phyloP scores from a whole-genome alignment of 2,888 invertebrate genomes.

The Ochropacha duplaris region DNA sequence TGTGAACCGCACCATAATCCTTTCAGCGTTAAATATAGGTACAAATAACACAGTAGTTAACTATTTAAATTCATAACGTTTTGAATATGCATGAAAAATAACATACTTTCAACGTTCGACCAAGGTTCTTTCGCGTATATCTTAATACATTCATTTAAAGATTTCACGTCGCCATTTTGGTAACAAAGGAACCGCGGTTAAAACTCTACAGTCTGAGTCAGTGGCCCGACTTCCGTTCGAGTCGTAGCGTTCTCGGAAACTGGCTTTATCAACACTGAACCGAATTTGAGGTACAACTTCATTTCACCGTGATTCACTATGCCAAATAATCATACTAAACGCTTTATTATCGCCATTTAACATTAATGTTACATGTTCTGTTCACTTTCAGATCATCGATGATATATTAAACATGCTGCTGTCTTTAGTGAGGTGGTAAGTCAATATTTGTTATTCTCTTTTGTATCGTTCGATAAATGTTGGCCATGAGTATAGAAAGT shows the following conservation, averaged over 20 bases:
- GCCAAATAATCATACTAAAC: conserved; percentile 19
- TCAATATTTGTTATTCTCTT: conserved; percentile 17
- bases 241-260: conserved; percentile 57
- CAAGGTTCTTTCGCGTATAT: background rate
- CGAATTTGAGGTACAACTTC: conserved; percentile 30
- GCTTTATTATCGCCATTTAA: background rate
- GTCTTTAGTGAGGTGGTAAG: conserved; percentile 46
- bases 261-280: conserved; percentile 34
- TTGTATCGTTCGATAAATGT: conserved; percentile 8
- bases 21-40: too few relatives aligned
- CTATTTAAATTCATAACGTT: background rate
- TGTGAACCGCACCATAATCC: too few relatives aligned
- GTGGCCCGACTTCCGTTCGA: conserved; percentile 57
- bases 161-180: conserved; percentile 44
- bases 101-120: background rate
- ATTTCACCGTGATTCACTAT: conserved; percentile 51
- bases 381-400: conserved; percentile 34
- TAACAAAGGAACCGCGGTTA: conserved; percentile 39
- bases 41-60: too few relatives aligned
- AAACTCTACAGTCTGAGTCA: conserved; percentile 58
- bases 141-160: conserved; percentile 6
- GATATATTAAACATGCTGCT: conserved; percentile 36
- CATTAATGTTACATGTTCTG: background rate
- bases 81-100: background rate
- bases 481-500: conserved; percentile 33